These are phyloP conservation scores for Hymenochirus boettgeri DNA, from an alignment of 2,113 vertebrate species.

Conservation along the genomic window DNA sequence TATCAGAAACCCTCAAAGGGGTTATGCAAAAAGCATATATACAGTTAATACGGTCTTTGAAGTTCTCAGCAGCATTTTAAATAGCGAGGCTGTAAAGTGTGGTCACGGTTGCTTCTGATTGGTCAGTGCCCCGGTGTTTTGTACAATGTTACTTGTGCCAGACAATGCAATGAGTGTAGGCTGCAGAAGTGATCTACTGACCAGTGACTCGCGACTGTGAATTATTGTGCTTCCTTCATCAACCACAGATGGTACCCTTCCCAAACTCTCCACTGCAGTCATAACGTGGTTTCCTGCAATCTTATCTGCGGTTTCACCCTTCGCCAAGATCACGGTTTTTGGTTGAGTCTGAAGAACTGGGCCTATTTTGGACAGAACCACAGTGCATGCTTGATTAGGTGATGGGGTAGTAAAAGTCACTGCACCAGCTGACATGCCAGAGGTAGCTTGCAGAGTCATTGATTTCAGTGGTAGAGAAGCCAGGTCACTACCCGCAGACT, in stretches of 20 bases:
- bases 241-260: conserved; percentile 49
- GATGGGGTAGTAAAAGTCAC: conserved; percentile 43
- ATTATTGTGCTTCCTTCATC: conserved; percentile 46
- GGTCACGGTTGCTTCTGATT: conserved; percentile 32
- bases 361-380: conserved; percentile 40
- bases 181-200: conserved; percentile 45
- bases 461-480: conserved; percentile 40
- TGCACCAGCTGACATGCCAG: conserved; percentile 9
- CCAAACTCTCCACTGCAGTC: conserved; percentile 44
- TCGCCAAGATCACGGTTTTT: conserved; percentile 44
- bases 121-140: conserved; percentile 2
- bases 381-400: conserved; percentile 29
- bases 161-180: conserved; percentile 36
- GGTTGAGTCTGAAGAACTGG: conserved; percentile 45
- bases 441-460: conserved; percentile 14
- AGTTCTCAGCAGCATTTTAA: too few species aligned
- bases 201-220: conserved; percentile 41
- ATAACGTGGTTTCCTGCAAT: background rate
- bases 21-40: too few species aligned
- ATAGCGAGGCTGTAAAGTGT: too few species aligned
- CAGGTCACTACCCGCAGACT: conserved; percentile 47
- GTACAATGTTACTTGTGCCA: conserved; percentile 18
- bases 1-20: too few species aligned
- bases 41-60: too few species aligned
- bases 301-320: conserved; percentile 8